phyloP scores from a whole-genome alignment of 35 echinoderm and acorn worm species.

The Ophioderma brevispina region DNA sequence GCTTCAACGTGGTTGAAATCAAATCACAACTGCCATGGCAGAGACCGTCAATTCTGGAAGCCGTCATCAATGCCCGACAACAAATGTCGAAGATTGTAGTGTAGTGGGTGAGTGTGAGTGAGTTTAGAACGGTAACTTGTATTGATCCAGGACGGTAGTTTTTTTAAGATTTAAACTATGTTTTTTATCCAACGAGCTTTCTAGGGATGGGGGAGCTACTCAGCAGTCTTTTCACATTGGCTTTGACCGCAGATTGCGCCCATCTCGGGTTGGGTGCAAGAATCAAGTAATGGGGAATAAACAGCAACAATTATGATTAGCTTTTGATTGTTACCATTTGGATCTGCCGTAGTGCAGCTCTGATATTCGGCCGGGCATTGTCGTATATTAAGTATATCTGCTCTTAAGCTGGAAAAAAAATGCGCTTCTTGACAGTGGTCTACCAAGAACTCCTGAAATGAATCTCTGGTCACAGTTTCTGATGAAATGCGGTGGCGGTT shows the following conservation, averaged over 20 bases:
- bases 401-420: background rate
- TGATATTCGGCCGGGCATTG: background rate
- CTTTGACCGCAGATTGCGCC: constrained; percentile 33
- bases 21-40: no score
- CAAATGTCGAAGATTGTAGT: no score
- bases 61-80: no score
- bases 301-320: background rate
- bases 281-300: constrained; percentile 17
- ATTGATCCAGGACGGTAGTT: no score
- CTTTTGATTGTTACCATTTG: background rate
- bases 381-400: background rate
- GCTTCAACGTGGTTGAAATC: no score
- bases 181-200: no score
- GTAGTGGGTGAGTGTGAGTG: no score
- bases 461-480: constrained; percentile 6
- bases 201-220: no score
- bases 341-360: background rate
- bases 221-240: background rate
- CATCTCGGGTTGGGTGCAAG: constrained; percentile 27
- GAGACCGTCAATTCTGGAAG: no score
- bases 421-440: background rate
- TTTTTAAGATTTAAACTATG: no score
- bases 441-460: constrained; percentile 12
- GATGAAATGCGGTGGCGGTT: constrained; percentile 36
- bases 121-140: no score